Base-by-base conservation (phyloP, 2,888 invertebrate species). In the Anorthoa munda region DNA sequence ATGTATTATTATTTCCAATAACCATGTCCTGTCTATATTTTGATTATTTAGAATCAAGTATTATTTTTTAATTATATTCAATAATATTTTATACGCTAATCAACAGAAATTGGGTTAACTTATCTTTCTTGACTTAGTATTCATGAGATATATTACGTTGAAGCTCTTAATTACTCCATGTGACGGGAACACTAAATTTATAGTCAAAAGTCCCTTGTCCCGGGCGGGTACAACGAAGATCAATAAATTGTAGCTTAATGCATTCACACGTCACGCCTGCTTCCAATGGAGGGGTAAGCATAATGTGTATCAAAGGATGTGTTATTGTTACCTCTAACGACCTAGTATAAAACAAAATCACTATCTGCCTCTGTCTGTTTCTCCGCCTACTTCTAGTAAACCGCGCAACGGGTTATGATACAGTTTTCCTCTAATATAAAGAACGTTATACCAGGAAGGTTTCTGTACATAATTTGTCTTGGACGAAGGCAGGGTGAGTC, bases 171-270 rank as follows among this genome's bases (percentile, higher is more conserved):
- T 82, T 82, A 82, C 72, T 66, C 21, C 55, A 31, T 51, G 69
- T 77, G 82, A 77, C 82, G 65, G 66, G 73, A 63, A 71, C 73
- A 71, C 81, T 72, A 72, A 82, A 82, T 84, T 78, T 74, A 75
- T 81, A 72, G 81, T 59, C 77, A 70, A 72, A 74, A 81, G 72
- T 72, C 81, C 69, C 66, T 59, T 71, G 84, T 75, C 77, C 58
- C 61, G 68, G 58, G 50, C 68, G 63, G 79, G 74, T 64, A 59
- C 58, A 26, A 26, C 61, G 51, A 66, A 67, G 71, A 82, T 79
- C 75, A 66, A 83, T 79, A 79, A 79, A 72, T 71, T 74, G 56
- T 74, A 69, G 67, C 83, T 55, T 67, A 88, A 89, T 87, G 84
- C 88, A 84, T 83, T 21, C 46, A 15, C 26, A 56, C 23, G 31